Base-by-base conservation (phyloP, 2,888 invertebrate genomes). In the Orthonevra nobilis region DNA sequence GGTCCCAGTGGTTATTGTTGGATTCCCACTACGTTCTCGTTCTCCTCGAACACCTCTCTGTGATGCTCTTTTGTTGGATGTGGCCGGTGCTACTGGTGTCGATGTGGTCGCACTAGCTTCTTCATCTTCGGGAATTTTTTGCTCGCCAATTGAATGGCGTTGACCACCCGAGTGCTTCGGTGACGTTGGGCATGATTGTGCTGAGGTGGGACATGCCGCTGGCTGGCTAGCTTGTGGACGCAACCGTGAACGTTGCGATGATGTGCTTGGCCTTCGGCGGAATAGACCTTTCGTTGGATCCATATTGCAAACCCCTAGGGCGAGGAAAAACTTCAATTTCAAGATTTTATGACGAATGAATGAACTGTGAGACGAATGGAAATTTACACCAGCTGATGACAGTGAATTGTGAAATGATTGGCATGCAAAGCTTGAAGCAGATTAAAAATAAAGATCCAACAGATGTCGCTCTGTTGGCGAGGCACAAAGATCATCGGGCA, bases 141-240 rank as follows among this genome's bases (percentile, higher is more conserved):
- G 85, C 42, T 85, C 86, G 61, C 86, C 87, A 42, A 88, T 79
- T 6, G 86, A 87, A 10, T 84, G 86, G 10, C 87, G 89, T 84
- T 82, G 89, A 84, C 79, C 87, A 20, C 84, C 83, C 26, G 85
- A 83, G 66, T 87, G 86, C 58, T 87, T 88, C 83, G 84, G 91
- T 84, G 86, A 90, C 83, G 82, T 89, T 83, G 83, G 90, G 84
- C 84, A 89, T 81, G 86, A 89, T 82, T 86, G 89, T 86, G 82
- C 88, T 84, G 85, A 85, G 50, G 50, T 50, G 50, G 84, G 66
- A 58, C 83, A 74, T 10, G 77, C 68, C 40, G 79, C 32, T 30
- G 82, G 82, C 56, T 79, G 79, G 12, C 85, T 83, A 54, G 85
- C 83, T 60, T 85, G 86, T 15, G 85, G 84, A 19, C 86, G 86